phyloP scores from a whole-genome alignment of 2,113 vertebrate genomes.

The Cryptomyrus ogoouensis region DNA sequence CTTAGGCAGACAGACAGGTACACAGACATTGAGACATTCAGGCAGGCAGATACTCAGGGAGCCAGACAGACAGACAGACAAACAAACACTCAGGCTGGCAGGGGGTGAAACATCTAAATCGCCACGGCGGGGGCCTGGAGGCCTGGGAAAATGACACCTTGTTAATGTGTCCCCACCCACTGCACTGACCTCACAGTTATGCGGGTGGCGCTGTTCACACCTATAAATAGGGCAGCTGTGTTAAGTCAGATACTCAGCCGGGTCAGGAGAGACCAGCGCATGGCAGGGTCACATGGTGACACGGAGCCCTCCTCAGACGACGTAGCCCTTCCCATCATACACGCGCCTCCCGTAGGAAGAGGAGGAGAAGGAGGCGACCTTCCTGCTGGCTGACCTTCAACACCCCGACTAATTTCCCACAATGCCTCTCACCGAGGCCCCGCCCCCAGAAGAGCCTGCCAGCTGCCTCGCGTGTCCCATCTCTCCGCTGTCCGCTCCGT shows the following conservation, averaged over 20 bases:
- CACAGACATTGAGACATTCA: too few species aligned
- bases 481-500: neutral
- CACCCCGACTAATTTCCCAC: neutral
- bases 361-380: neutral
- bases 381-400: neutral
- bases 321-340: neutral
- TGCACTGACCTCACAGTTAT: neutral
- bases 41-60: too few species aligned
- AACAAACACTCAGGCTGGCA: neutral
- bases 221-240: conserved; percentile 1
- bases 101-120: neutral
- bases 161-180: neutral
- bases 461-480: neutral
- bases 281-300: neutral
- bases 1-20: neutral
- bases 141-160: conserved; percentile 2
- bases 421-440: neutral
- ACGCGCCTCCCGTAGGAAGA: neutral
- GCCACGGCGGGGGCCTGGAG: neutral
- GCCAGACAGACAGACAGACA: neutral
- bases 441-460: neutral
- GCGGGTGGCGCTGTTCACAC: neutral
- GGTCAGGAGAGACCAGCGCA: neutral
- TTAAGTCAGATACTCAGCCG: neutral
- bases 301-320: neutral